Percentiles rank a stretch among this genome's conserved stretches.
Evolutionary conservation across 1,140 invertebrate genomes (phyloP).

Genomic region (Zaprionus nigranus): DNA sequence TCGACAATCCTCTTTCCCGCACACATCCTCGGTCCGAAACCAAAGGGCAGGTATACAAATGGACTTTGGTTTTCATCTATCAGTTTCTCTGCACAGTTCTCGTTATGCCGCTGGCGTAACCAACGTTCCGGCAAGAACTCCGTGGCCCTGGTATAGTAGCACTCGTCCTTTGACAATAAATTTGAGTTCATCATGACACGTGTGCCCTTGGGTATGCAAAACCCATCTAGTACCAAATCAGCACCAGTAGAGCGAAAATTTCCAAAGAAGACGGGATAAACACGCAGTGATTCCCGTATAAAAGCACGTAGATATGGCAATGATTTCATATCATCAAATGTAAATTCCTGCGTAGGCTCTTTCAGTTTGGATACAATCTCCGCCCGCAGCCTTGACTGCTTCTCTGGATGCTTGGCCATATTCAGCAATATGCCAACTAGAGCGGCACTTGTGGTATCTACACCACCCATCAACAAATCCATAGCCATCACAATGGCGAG

Average conservation of each 20-base stretch:
- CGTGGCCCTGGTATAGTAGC: conserved; percentile 85
- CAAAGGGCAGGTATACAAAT: conserved; percentile 87
- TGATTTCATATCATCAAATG: conserved; percentile 69
- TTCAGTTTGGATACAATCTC: conserved; percentile 84
- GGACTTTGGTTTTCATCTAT: conserved; percentile 85
- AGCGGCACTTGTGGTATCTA: conserved; percentile 87
- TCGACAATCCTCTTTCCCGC: conserved; percentile 89
- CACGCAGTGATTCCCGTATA: conserved; percentile 88
- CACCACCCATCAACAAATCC: conserved; percentile 90
- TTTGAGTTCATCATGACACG: conserved; percentile 65
- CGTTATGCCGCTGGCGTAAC: conserved; percentile 72
- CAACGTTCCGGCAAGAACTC: conserved; percentile 87
- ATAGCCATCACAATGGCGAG: conserved; percentile 87
- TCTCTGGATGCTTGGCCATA: conserved; percentile 85
- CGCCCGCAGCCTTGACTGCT: conserved; percentile 85
- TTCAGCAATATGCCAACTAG: conserved; percentile 37
- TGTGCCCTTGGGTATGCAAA: conserved; percentile 91
- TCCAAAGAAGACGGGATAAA: conserved; percentile 94
- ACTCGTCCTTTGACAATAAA: conserved; percentile 83
- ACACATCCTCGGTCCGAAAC: conserved; percentile 87
- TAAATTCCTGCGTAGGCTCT: conserved; percentile 69
- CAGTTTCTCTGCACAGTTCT: conserved; percentile 30
- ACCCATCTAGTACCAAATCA: conserved; percentile 91
- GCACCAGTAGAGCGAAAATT: conserved; percentile 90
- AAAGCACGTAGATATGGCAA: conserved; percentile 85